phyloP scores from a whole-genome alignment of 2,797 vertebrate species.

The Mormyrops boulengeri region DNA sequence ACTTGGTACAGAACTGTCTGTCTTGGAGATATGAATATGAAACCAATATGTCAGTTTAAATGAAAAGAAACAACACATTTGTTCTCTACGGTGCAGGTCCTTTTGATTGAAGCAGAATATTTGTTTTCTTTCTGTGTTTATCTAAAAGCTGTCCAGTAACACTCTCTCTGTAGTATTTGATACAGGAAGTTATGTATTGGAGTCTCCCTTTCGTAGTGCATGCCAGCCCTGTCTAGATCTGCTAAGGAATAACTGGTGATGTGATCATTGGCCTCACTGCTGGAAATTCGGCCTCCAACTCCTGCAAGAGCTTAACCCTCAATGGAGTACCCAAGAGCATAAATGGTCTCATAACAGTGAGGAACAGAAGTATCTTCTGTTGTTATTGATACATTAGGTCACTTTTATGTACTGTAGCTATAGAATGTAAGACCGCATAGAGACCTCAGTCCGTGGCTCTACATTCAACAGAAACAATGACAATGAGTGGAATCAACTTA shows the following conservation, averaged over 20 bases:
- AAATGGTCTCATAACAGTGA: not conserved
- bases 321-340: not conserved
- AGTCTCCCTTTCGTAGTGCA: not conserved
- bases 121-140: not conserved
- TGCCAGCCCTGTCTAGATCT: not conserved
- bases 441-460: not conserved
- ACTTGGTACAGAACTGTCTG: not conserved
- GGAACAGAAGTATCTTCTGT: not conserved
- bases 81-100: not conserved
- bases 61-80: not conserved
- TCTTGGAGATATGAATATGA: not conserved
- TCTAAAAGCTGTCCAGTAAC: not conserved
- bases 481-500: not conserved
- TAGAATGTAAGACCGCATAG: not conserved
- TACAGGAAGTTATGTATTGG: not conserved
- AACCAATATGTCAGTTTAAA: not conserved
- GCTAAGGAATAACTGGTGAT: not conserved
- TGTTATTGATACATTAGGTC: not conserved
- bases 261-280: not conserved
- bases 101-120: not conserved
- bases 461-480: not conserved
- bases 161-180: not conserved
- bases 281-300: not conserved
- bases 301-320: not conserved
- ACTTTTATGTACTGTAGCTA: not conserved